Conservation (phyloP, 2,797 vertebrate species). For the Scleropages formosus region DNA sequence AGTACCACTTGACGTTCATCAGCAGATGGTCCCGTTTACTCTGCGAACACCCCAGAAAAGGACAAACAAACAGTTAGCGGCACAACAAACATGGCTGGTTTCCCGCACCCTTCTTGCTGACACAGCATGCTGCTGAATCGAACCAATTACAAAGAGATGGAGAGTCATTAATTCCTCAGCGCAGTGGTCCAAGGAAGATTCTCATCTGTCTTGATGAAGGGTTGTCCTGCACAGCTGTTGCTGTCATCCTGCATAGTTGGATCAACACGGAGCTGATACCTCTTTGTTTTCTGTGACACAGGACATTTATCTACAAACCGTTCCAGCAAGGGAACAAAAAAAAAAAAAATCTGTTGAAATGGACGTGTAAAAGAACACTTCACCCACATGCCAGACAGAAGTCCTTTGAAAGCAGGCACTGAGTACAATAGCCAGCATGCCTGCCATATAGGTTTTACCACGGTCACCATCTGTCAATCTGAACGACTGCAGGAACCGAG, state of each 20-base stretch:
- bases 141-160: slow-evolving; percentile 74
- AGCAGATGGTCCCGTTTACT: slow-evolving; percentile 99
- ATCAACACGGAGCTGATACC: no score
- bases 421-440: not conserved
- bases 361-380: slow-evolving; percentile 19
- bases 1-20: slow-evolving; percentile 99
- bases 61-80: slow-evolving; percentile 61
- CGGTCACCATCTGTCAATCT: slow-evolving; percentile 67
- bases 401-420: not conserved
- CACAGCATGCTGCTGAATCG: slow-evolving; percentile 57
- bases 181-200: no score
- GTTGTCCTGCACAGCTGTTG: no score
- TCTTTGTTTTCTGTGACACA: not conserved
- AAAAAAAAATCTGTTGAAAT: not conserved
- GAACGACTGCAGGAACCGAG: slow-evolving; percentile 48
- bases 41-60: slow-evolving; percentile 63
- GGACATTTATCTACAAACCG: no score
- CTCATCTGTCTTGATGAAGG: no score
- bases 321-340: not conserved
- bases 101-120: slow-evolving; percentile 49
- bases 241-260: no score
- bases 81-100: slow-evolving; percentile 52
- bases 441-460: slow-evolving; percentile 35
- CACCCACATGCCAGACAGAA: slow-evolving; percentile 2
- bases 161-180: slow-evolving; percentile 67